Base-by-base conservation (phyloP, 1,140 invertebrate species). In the Calephelis nemesis region DNA sequence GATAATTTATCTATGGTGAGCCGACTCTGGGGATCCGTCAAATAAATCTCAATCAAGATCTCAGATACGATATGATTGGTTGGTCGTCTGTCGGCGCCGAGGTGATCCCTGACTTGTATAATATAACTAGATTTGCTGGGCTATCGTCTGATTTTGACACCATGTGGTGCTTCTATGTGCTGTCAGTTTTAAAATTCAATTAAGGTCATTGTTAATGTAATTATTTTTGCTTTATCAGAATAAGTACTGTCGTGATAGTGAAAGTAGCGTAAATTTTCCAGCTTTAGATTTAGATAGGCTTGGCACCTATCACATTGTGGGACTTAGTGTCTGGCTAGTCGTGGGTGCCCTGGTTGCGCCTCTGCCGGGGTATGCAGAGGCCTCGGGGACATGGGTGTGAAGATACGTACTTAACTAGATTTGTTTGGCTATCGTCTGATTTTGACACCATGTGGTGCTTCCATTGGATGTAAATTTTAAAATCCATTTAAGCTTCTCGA, bases 1-100 rank as follows among this genome's bases (percentile, higher is more conserved):
- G 76, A 76, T 83, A 81, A 84, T 87, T 84, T 84, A 87, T 83
- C 78, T 77, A 81, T 78, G 82, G 76, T 74, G 77, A 67, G 72
- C 70, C 72, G 79, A 74, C 76, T 75, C 68, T 74, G 69, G 63
- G 74, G 78, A 82, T 81, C 52, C 77, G 83, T 74, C 83, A 77
- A 87, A 89, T 89, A 89, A 89, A 89, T 89, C 87, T 89, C 83
- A 86, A 89, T 89, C 87, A 89, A 89, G 87, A 89, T 88, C 68
- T 64, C 66, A 76, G 84, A 86, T 83, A 81, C 78, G 82, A 85
- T 88, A 87, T 87, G 88, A 85, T 85, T 79, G 87, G 84, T 74
- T 74, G 74, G 74, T 74, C 76, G 75, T 82, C 82, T 90, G 85
- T 88, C 82, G 84, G 85, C 85, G 81, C 78, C 80, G 72, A 65